Evolutionary conservation across 2,113 vertebrate species (phyloP), one percentile per base, ranked within the genome.

Genomic region (Loxodonta africana): DNA sequence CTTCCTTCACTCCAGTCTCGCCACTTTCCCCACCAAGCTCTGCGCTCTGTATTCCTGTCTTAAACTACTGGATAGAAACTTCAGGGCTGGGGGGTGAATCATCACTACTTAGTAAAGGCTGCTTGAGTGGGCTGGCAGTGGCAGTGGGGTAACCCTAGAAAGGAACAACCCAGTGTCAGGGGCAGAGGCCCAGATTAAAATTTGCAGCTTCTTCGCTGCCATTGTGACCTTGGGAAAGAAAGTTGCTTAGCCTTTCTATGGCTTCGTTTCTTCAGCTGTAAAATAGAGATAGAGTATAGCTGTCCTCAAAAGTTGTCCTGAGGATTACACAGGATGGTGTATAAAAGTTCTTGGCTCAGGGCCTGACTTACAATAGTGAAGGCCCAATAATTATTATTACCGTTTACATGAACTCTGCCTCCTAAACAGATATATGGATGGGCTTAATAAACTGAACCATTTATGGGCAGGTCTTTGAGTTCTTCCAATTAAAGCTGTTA

Each of bases 401-500:
- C 62, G 28, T 77, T 82, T 93, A 37, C 6, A 48, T 23, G 87
- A 73, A 95, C 12, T 26, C 23, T 10, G 3, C n/a, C 51, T 91
- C 82, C 71, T 86, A 51, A 80, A 60, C 2, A 90, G 63, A 87
- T 62, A 69, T 48, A 84, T 28, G 48, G 82, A 80, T 0, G 26
- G 88, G 44, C 76, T 83, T 80, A 48, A 41, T 57, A 86, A 93
- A 91, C 18, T 18, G 65, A 78, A 73, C 37, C 67, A 82, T 81
- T 92, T 95, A 33, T 33, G 12, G 63, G 62, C 83, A 87, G 62
- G 62, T 87, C 53, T 84, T 92, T 89, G 30, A 88, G 14, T 46
- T 69, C 65, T 53, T 94, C 87, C 77, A 93, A 33, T 63, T 81
- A 91, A 96, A 96, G 28, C 28, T 44, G 37, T 23, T 95, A 87